phyloP scores from a whole-genome alignment of 1,140 invertebrate species.

The Eciton burchellii region DNA sequence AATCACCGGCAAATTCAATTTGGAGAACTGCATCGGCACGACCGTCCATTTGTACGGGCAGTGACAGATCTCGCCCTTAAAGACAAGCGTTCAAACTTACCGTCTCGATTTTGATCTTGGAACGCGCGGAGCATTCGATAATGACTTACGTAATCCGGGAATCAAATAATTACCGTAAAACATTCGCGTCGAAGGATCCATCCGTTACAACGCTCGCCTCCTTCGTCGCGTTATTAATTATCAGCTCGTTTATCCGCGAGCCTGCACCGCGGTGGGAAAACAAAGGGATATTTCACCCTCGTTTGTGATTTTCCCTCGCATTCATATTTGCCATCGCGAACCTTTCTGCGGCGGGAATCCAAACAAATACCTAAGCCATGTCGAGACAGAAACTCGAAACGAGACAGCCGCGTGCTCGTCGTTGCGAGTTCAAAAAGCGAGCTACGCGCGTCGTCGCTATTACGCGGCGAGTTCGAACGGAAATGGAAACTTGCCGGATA shows the following conservation, averaged over 20 bases:
- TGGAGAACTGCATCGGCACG: slow-evolving; percentile 31
- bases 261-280: neutral
- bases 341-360: neutral
- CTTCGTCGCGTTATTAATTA: slow-evolving; percentile 9
- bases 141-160: no score
- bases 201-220: neutral
- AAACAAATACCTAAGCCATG: neutral
- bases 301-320: neutral
- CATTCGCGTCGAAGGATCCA: no score
- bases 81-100: neutral
- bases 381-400: neutral
- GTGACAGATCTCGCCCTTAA: neutral
- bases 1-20: slow-evolving; percentile 63
- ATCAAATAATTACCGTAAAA: neutral
- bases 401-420: neutral
- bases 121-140: no score
- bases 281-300: neutral
- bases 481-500: slow-evolving; percentile 33
- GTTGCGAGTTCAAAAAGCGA: slow-evolving; percentile 27
- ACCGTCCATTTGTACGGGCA: neutral
- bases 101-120: no score
- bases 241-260: neutral
- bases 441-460: neutral
- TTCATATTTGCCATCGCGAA: neutral
- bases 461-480: slow-evolving; percentile 11